Percentiles rank a stretch among this genome's conserved stretches.
Evolutionary conservation across 2,113 vertebrate genomes (phyloP).

Genomic region (Penelope pileata): DNA sequence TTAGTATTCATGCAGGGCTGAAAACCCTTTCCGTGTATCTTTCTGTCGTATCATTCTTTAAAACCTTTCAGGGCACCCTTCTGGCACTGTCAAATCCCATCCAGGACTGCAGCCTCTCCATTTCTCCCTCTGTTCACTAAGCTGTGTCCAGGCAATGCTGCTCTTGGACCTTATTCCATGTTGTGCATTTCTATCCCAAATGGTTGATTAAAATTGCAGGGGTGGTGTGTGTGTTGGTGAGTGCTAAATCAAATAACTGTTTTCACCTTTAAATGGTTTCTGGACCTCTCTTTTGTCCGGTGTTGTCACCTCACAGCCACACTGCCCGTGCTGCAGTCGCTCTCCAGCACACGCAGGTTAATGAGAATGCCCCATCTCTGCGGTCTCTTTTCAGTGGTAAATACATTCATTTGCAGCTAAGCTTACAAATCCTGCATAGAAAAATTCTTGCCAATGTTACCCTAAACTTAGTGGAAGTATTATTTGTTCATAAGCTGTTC

Average conservation of each 20-base stretch:
- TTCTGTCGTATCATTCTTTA: not conserved
- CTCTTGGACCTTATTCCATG: not conserved
- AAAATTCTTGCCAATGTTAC: not conserved
- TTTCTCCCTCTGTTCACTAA: not conserved
- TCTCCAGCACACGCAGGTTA: not conserved
- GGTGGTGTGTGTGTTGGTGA: not conserved
- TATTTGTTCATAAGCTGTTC: not conserved
- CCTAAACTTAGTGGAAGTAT: not conserved
- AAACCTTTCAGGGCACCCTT: not conserved
- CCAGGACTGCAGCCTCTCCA: not conserved
- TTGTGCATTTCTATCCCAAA: not conserved
- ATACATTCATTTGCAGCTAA: not conserved
- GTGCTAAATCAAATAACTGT: not conserved
- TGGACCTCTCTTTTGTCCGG: not conserved
- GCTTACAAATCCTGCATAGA: not conserved
- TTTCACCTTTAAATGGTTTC: not conserved
- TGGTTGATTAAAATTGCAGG: not conserved
- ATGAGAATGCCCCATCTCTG: not conserved
- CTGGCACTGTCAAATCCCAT: not conserved
- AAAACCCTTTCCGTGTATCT: not conserved
- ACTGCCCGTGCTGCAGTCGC: not conserved
- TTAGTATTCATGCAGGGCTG: not conserved
- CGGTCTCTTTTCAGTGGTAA: not conserved
- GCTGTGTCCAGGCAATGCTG: not conserved
- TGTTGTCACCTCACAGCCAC: not conserved